Evolutionary conservation across 2,888 invertebrate species (phyloP), one percentile per base, ranked within the genome.

Genomic region (Anaspis maculata): DNA sequence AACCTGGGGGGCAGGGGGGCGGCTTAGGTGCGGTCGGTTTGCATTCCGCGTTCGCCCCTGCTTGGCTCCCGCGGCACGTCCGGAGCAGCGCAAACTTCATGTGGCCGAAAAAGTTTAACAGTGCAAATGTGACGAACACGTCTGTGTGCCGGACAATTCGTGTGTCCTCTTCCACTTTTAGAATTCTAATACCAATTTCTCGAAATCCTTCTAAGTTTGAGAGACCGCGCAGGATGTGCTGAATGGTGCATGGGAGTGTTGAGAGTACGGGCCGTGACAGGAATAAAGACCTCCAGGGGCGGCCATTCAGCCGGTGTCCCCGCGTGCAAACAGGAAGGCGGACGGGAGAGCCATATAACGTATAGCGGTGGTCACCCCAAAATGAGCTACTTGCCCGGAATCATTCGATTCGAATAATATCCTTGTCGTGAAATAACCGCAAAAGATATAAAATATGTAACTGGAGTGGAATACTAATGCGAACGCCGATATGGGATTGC

Each of bases 381-480:
- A 62, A 62, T 59, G 61, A 61, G 60, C 57, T 52, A 52, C 52
- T 49, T 45, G 50, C 45, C 32, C 46, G 45, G 53, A 59, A 59
- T 61, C 58, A 56, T 57, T 57, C 55, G 50, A 45, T 43, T 50
- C 55, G 57, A 56, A 60, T 59, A 60, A 60, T 58, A 57, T 52
- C 57, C 52, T 49, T 57, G 58, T 57, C 57, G 55, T 50, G 53
- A 53, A 59, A 57, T 54, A 49, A 55, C 57, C 54, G 53, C 59
- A 59, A 58, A 60, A 61, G 61, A 61, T 60, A 62, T 62, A 61
- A 62, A 62, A 61, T 62, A 61, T 61, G 57, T 57, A 52, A 47
- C 59, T 43, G 45, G 52, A 30, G 39, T 43, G 37, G 62, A 59
- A 62, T 62, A 61, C 60, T 60, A 59, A 62, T 57, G 42, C 21